Evolutionary conservation across 1,140 invertebrate genomes (phyloP), one percentile per base, ranked within the genome.

Genomic region (Nymphalis io): DNA sequence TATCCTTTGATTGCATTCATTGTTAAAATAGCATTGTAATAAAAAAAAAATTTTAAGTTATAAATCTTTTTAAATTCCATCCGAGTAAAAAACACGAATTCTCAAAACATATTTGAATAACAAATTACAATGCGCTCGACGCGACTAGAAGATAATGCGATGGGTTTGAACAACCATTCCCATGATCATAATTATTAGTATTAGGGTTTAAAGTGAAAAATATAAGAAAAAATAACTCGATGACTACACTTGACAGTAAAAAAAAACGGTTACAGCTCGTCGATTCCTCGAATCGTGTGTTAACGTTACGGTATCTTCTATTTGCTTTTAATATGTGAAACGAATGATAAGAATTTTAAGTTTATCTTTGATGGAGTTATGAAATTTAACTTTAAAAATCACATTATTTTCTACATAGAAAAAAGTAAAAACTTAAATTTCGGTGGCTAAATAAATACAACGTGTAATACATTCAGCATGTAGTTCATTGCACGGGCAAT

Each of bases 51-150:
- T 16, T 46, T 46, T n/a, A 46, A 16, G 44, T 44, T 44, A 44
- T 44, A 44, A 6, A 15, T 46, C 48, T 65, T 61, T 71, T 67
- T 59, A 67, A 67, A 70, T 74, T 70, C 66, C 11, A 20, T 63
- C 13, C 59, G 44, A 59, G 68, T 75, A 68, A 65, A 70, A 78
- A 68, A 68, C 40, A 76, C 58, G 65, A 72, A 76, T 77, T 74
- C 74, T 60, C 69, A 70, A 72, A 70, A 55, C 73, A 15, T 72
- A 82, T 81, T 84, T 78, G 68, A 82, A 81, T 80, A 80, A 76
- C 72, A 79, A 82, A 82, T 77, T 59, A 73, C 69, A 65, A 72
- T 73, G 75, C 63, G 68, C 64, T 61, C 59, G 65, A 77, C 69
- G 63, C 68, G 72, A 72, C 66, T 75, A 63, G 74, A 73, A 76